Percentiles rank a stretch among this genome's conserved stretches.
These are phyloP conservation scores for Pachypanchax playfairii DNA, from an alignment of 2,113 vertebrate species.

Conservation along the genomic window DNA sequence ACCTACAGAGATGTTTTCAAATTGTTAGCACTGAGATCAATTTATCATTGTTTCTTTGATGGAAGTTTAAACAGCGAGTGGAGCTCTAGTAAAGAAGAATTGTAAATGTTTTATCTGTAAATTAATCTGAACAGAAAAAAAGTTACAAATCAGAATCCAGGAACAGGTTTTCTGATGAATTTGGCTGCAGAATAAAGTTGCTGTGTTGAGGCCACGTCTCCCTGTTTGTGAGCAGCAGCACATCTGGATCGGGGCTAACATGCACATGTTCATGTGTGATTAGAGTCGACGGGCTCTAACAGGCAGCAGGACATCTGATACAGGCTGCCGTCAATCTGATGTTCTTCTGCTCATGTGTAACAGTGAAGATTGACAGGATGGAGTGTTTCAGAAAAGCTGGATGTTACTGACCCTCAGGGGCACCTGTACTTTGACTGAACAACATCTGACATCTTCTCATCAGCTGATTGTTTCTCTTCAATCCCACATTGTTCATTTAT, in stretches of 20 bases:
- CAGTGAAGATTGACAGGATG: constrained; percentile 72
- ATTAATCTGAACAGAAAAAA: too few relatives aligned
- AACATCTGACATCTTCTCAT: constrained; percentile 23
- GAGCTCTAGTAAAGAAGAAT: too few relatives aligned
- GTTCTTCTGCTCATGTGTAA: constrained; percentile 73
- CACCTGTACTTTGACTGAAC: constrained; percentile 38
- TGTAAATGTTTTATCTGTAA: too few relatives aligned
- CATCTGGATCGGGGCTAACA: constrained; percentile 11
- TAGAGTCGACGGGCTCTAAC: constrained; percentile 71
- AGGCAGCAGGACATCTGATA: constrained; percentile 53
- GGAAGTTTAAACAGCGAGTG: too few relatives aligned
- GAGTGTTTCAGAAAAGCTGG: constrained; percentile 52
- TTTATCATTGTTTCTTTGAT: too few relatives aligned
- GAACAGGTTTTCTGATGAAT: background rate
- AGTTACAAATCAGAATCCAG: too few relatives aligned
- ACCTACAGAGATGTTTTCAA: too few relatives aligned
- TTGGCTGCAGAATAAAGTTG: background rate
- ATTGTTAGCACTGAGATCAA: too few relatives aligned
- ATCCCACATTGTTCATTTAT: background rate
- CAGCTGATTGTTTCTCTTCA: constrained; percentile 29
- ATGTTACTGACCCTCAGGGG: constrained; percentile 45
- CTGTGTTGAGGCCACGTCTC: constrained; percentile 38
- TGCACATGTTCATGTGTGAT: constrained; percentile 74
- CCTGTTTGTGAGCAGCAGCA: constrained; percentile 39
- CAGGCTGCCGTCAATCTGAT: constrained; percentile 80